These are phyloP conservation scores for Batillaria attramentaria DNA, from an alignment of 1,140 invertebrate species.

Conservation along the genomic window DNA sequence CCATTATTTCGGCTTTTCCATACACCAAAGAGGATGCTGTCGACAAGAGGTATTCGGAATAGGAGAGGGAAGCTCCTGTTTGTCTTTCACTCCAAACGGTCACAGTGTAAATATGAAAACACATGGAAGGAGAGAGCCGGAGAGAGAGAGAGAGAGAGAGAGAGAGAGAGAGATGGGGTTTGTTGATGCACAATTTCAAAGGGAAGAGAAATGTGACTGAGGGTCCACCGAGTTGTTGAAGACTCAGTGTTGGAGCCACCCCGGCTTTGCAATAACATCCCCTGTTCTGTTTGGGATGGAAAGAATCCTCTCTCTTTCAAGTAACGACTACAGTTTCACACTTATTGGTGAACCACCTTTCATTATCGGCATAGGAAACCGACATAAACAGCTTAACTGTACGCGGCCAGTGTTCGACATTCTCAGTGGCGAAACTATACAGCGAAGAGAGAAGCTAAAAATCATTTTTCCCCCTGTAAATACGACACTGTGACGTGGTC, in stretches of 20 bases:
- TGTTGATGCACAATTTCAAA: background rate
- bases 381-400: no score
- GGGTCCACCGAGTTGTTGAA: background rate
- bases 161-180: background rate
- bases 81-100: no score
- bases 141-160: background rate
- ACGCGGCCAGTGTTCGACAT: no score
- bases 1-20: background rate
- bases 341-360: background rate
- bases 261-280: background rate
- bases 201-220: background rate
- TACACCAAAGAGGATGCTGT: background rate
- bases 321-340: background rate
- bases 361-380: background rate
- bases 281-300: background rate
- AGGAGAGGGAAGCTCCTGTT: no score
- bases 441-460: no score
- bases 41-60: background rate
- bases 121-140: background rate
- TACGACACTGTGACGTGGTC: no score
- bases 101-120: background rate
- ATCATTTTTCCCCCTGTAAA: no score
- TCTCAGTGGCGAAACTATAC: no score
- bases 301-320: no score
- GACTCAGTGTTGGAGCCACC: background rate